These are phyloP conservation scores for Morus bassanus DNA, from an alignment of 2,797 vertebrate species.

Conservation along the genomic window DNA sequence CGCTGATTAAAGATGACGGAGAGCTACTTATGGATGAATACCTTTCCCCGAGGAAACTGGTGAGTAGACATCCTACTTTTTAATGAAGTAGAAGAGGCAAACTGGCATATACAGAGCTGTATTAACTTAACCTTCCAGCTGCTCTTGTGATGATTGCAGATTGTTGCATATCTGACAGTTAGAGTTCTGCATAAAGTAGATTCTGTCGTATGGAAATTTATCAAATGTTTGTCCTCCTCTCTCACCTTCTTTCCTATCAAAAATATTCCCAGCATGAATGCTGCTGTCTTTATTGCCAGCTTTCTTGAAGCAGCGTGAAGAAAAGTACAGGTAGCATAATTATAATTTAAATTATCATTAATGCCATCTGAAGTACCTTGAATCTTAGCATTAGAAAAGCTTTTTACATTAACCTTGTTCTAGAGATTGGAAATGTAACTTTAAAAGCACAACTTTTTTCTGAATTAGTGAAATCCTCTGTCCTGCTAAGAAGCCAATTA, in stretches of 20 bases:
- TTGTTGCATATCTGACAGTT: conserved; percentile 1
- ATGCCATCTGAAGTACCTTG: neutral
- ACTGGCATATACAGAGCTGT: neutral
- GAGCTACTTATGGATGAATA: conserved; percentile 73
- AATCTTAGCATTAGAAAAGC: neutral
- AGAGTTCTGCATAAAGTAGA: neutral
- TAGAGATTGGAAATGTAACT: neutral
- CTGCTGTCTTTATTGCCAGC: neutral
- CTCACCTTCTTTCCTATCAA: neutral
- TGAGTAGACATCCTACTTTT: conserved; percentile 61
- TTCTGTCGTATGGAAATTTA: neutral
- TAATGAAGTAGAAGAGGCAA: conserved; percentile 5
- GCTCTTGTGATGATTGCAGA: neutral
- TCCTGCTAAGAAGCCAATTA: neutral
- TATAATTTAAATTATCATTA: neutral
- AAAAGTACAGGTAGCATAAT: neutral
- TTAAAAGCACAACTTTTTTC: neutral
- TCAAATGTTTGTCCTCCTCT: conserved; percentile 8
- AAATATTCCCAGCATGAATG: neutral
- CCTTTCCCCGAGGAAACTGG: conserved; percentile 84
- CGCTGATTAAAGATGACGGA: conserved; percentile 58
- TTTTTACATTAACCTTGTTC: neutral
- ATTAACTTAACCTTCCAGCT: neutral
- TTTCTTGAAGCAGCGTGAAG: neutral
- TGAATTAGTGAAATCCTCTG: neutral